Percentiles rank a stretch among this genome's conserved stretches.
These are phyloP conservation scores for Tetrapedia diversipes DNA, from an alignment of 2,888 invertebrate species.

Conservation along the genomic window DNA sequence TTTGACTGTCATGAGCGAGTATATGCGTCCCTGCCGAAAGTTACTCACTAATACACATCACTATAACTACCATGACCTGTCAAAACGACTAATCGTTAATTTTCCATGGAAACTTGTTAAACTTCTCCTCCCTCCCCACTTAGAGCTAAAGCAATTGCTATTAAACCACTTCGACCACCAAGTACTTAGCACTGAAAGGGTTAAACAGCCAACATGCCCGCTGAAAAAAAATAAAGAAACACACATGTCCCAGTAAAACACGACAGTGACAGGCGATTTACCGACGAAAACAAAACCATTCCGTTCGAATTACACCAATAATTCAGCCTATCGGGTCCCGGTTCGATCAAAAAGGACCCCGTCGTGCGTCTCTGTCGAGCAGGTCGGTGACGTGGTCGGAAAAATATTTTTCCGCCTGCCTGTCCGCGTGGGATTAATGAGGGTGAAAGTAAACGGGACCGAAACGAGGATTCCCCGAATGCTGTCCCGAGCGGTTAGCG, in stretches of 20 bases:
- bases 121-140: too few species aligned
- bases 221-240: not conserved
- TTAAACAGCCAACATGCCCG: too few species aligned
- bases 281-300: not conserved
- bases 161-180: too few species aligned
- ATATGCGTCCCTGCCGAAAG: too few species aligned
- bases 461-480: slow-evolving; percentile 17
- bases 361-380: not conserved
- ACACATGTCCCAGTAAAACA: not conserved
- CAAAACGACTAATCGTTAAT: too few species aligned
- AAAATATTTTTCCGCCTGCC: slow-evolving; percentile 16
- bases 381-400: not conserved
- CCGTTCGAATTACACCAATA: not conserved
- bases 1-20: too few species aligned
- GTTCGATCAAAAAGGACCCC: not conserved
- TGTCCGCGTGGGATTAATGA: slow-evolving; percentile 24
- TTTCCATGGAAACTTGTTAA: too few species aligned
- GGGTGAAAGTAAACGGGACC: slow-evolving; percentile 9
- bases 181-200: too few species aligned
- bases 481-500: slow-evolving; percentile 19
- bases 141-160: too few species aligned
- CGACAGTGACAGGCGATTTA: not conserved
- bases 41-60: too few species aligned
- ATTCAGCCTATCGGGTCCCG: not conserved
- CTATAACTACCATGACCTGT: too few species aligned